Conservation (phyloP, 1,140 invertebrate species). For the Mizuhopecten yessoensis region DNA sequence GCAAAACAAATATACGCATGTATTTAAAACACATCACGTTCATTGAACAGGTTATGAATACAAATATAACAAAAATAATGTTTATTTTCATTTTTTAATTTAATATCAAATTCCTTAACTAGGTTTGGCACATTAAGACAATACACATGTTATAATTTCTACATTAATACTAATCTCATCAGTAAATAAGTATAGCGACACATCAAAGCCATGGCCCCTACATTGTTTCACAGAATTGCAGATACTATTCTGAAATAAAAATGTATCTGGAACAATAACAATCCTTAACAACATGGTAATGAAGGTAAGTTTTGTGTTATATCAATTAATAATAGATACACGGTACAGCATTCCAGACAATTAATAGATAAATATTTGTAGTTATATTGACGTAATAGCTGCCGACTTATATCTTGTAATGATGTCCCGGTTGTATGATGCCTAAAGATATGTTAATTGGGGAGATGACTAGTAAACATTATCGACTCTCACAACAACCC, state of each 20-base stretch:
- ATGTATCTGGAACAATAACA: too few relatives aligned
- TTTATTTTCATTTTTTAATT: not conserved
- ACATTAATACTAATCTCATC: slow-evolving; percentile 4
- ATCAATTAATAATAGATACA: not conserved
- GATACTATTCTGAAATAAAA: too few relatives aligned
- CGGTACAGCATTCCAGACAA: not conserved
- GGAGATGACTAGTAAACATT: too few relatives aligned
- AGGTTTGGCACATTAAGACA: not conserved
- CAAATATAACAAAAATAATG: too few relatives aligned
- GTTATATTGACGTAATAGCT: not conserved
- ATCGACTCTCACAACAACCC: too few relatives aligned
- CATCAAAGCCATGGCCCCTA: not conserved
- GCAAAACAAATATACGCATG: too few relatives aligned
- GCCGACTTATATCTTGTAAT: not conserved
- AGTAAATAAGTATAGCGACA: not conserved
- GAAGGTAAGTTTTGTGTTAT: not conserved
- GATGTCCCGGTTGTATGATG: not conserved
- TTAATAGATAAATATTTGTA: not conserved
- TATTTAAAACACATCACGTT: too few relatives aligned
- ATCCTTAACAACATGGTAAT: too few relatives aligned
- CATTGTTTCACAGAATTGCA: too few relatives aligned
- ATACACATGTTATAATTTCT: not conserved
- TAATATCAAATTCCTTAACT: not conserved
- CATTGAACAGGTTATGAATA: too few relatives aligned
- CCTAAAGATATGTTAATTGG: too few relatives aligned